Percentiles rank a stretch among this genome's conserved stretches.
Conservation (phyloP, 1,140 invertebrate species). For the Phocides pigmalion region DNA sequence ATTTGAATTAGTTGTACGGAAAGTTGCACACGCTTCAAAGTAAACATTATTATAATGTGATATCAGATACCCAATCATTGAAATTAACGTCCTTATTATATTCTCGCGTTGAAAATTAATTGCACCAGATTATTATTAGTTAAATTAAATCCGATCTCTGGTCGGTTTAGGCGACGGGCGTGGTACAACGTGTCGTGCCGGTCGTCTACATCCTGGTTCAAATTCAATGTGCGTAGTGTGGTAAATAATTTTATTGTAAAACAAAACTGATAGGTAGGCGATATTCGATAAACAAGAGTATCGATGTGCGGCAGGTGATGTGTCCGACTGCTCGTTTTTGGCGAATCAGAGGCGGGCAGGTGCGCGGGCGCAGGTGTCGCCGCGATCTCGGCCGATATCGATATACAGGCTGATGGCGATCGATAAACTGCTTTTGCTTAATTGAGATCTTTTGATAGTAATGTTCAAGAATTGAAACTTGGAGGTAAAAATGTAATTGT, state of each 20-base stretch:
- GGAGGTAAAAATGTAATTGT: no score
- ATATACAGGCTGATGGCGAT: slow-evolving; percentile 63
- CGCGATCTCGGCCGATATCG: slow-evolving; percentile 75
- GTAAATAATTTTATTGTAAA: slow-evolving; percentile 21
- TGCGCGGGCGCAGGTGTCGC: slow-evolving; percentile 70
- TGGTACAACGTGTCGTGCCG: background rate
- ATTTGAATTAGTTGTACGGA: no score
- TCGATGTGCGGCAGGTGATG: slow-evolving; percentile 64
- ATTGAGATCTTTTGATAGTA: slow-evolving; percentile 12
- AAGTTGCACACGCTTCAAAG: no score
- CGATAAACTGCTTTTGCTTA: slow-evolving; percentile 32
- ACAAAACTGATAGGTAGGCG: slow-evolving; percentile 41
- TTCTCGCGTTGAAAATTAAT: no score
- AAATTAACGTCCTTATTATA: no score
- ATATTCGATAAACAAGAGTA: slow-evolving; percentile 51
- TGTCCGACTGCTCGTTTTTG: slow-evolving; percentile 70
- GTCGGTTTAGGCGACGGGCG: background rate
- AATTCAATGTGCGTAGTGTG: background rate
- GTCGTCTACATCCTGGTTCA: slow-evolving; percentile 9
- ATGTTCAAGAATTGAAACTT: no score
- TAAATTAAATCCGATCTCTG: no score
- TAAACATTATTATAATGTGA: no score
- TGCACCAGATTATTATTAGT: no score
- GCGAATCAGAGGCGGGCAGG: slow-evolving; percentile 77
- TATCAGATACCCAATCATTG: no score